These are phyloP conservation scores for Lasioglossum pauxillum DNA, from an alignment of 2,888 invertebrate genomes.

Conservation along the genomic window DNA sequence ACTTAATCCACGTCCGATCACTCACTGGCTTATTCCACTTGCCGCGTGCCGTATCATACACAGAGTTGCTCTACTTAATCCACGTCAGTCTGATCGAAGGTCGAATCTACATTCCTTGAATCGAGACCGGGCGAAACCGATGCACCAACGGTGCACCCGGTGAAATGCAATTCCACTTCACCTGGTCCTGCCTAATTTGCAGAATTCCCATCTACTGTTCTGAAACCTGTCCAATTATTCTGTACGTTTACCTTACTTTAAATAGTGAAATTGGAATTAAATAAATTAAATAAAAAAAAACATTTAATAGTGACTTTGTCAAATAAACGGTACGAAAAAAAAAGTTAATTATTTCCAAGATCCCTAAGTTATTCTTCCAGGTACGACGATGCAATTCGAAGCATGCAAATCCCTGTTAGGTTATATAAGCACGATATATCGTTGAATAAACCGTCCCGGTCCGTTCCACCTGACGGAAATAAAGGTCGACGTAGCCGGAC, in stretches of 20 bases:
- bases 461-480: neutral
- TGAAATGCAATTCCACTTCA: slow-evolving; percentile 11
- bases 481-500: slow-evolving; percentile 15
- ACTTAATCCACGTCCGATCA: neutral
- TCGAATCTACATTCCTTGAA: neutral
- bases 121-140: neutral
- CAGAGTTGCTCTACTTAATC: slow-evolving; percentile 2
- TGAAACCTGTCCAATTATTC: too few relatives aligned
- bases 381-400: too few relatives aligned
- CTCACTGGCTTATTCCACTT: neutral
- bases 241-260: neutral
- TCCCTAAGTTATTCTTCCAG: neutral
- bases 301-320: too few relatives aligned
- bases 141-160: neutral
- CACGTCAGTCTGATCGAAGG: neutral
- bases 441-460: slow-evolving; percentile 7
- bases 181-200: neutral
- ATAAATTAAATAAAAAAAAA: too few relatives aligned
- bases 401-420: neutral
- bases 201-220: neutral
- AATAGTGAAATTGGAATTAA: too few relatives aligned
- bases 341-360: neutral
- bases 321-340: neutral
- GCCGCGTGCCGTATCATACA: slow-evolving; percentile 4
- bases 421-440: slow-evolving; percentile 4